These are phyloP conservation scores for Drosophila longiperda DNA, from an alignment of 2,888 invertebrate species.

Conservation along the genomic window DNA sequence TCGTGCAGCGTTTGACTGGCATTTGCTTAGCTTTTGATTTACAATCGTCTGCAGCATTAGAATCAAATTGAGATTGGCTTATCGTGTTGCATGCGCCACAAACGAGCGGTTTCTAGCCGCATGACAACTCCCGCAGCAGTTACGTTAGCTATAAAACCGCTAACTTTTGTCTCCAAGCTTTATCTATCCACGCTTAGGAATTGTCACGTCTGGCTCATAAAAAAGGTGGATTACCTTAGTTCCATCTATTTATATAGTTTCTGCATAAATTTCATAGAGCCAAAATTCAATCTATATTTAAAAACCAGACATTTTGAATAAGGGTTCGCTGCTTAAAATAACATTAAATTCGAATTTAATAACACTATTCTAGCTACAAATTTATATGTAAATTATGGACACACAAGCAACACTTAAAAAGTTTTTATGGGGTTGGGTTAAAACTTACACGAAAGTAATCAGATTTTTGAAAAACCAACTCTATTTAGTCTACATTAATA, in stretches of 20 bases:
- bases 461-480: not conserved
- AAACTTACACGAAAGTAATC: not conserved
- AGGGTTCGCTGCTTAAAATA: not conserved
- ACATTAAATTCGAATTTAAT: not conserved
- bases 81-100: constrained; percentile 72
- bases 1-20: constrained; percentile 20
- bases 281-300: not conserved
- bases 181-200: constrained; percentile 26
- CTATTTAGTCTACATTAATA: no score
- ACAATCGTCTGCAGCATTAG: constrained; percentile 69
- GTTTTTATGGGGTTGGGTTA: not conserved
- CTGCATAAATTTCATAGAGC: not conserved
- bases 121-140: not conserved
- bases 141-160: constrained; percentile 35
- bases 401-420: not conserved
- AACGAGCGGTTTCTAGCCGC: constrained; percentile 60
- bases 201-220: not conserved
- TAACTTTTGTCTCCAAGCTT: constrained; percentile 52
- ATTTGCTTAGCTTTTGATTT: constrained; percentile 66
- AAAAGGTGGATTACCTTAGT: not conserved
- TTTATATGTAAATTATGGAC: not conserved
- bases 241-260: not conserved
- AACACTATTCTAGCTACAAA: not conserved
- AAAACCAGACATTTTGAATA: not conserved
- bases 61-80: constrained; percentile 80